Conservation (phyloP, 1,140 invertebrate genomes). For the Panulirus ornatus region DNA sequence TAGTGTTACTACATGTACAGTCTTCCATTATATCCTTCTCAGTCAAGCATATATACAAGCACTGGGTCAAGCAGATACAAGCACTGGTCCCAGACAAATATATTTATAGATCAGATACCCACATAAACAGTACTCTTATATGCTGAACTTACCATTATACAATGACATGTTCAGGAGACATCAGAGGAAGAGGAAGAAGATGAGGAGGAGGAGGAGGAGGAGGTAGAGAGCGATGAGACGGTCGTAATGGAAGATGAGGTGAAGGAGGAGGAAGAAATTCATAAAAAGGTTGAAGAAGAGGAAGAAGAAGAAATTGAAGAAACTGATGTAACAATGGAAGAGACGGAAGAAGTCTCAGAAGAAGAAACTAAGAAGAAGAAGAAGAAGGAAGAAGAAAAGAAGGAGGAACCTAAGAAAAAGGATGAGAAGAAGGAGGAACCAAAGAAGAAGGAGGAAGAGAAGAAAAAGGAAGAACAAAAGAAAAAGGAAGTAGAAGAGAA, state of each 20-base stretch:
- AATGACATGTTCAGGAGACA: slow-evolving; percentile 25
- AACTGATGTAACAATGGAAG: slow-evolving; percentile 52
- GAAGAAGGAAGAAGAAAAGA: slow-evolving; percentile 75
- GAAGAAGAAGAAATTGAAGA: slow-evolving; percentile 65
- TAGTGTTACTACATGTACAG: too few relatives aligned
- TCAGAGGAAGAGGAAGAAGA: slow-evolving; percentile 68
- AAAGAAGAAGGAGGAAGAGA: slow-evolving; percentile 75
- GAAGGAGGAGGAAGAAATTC: slow-evolving; percentile 77
- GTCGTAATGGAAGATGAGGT: slow-evolving; percentile 75
- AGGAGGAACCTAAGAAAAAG: slow-evolving; percentile 66
- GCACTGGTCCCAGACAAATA: too few relatives aligned
- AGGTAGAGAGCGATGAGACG: slow-evolving; percentile 39
- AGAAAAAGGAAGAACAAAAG: slow-evolving; percentile 77
- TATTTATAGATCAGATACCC: neutral
- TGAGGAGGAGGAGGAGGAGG: slow-evolving; percentile 59
- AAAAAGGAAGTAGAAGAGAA: neutral
- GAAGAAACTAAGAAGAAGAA: slow-evolving; percentile 61
- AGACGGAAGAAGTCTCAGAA: slow-evolving; percentile 59
- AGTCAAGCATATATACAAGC: too few relatives aligned
- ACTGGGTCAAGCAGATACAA: too few relatives aligned
- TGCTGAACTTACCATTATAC: neutral
- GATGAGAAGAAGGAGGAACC: slow-evolving; percentile 49
- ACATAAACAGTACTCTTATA: neutral
- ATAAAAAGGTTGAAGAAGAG: slow-evolving; percentile 1
- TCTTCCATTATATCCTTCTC: too few relatives aligned